Conservation (phyloP, 2,888 invertebrate species). For the Drosophila neonasuta region DNA sequence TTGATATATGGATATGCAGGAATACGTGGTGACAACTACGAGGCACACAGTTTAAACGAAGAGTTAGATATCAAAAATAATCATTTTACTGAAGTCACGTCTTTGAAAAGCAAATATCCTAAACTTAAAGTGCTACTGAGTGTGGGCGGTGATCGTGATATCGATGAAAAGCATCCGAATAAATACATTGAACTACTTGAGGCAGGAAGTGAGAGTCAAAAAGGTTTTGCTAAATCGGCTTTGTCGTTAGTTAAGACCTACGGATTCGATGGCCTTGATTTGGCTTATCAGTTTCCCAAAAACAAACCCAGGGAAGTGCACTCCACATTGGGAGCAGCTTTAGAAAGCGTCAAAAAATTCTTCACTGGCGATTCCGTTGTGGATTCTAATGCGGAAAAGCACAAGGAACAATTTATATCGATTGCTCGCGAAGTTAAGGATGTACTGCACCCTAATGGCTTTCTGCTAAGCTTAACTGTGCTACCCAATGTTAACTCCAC, state of each 20-base stretch:
- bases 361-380: conserved; percentile 87
- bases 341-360: conserved; percentile 89
- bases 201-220: conserved; percentile 85
- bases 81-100: conserved; percentile 1
- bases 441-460: conserved; percentile 86
- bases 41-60: background rate
- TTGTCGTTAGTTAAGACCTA: conserved; percentile 87
- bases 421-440: conserved; percentile 89
- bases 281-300: conserved; percentile 92
- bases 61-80: background rate
- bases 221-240: conserved; percentile 89
- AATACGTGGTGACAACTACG: background rate
- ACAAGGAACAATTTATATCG: conserved; percentile 90
- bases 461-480: conserved; percentile 86
- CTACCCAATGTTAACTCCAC: conserved; percentile 90
- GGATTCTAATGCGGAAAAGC: conserved; percentile 90
- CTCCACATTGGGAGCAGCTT: conserved; percentile 85
- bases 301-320: conserved; percentile 90
- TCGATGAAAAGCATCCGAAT: conserved; percentile 82
- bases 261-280: conserved; percentile 93
- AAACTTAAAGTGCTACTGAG: background rate
- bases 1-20: background rate
- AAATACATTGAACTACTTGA: conserved; percentile 89
- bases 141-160: conserved; percentile 4
- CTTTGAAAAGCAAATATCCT: background rate